These are phyloP conservation scores for Osedax fenrisi DNA, from an alignment of 2,888 invertebrate genomes.

Conservation along the genomic window DNA sequence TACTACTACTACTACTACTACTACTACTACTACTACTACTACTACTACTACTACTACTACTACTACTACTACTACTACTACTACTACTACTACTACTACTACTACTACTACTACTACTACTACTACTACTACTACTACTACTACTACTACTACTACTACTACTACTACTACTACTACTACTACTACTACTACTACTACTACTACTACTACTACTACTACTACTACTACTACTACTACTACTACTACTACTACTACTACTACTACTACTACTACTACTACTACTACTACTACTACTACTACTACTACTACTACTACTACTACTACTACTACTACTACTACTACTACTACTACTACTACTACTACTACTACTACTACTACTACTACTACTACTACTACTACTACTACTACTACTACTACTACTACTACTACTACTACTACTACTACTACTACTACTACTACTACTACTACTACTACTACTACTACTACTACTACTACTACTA, in stretches of 20 bases:
- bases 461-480: slow-evolving; percentile 16
- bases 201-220: slow-evolving; percentile 23
- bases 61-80: slow-evolving; percentile 24
- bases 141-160: slow-evolving; percentile 23
- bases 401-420: slow-evolving; percentile 25
- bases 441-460: slow-evolving; percentile 20
- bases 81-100: slow-evolving; percentile 25
- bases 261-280: not conserved
- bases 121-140: slow-evolving; percentile 21
- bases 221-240: slow-evolving; percentile 25
- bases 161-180: slow-evolving; percentile 22
- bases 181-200: slow-evolving; percentile 22
- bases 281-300: slow-evolving; percentile 3
- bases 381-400: slow-evolving; percentile 23
- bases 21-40: slow-evolving; percentile 12
- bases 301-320: not conserved
- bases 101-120: slow-evolving; percentile 17
- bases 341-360: not conserved
- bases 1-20: slow-evolving; percentile 7
- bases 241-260: slow-evolving; percentile 3
- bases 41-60: slow-evolving; percentile 24
- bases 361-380: slow-evolving; percentile 12
- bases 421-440: slow-evolving; percentile 24
- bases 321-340: not conserved
- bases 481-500: slow-evolving; percentile 18